These are phyloP conservation scores for Meles meles DNA, from an alignment of 2,113 vertebrate genomes.

Conservation along the genomic window DNA sequence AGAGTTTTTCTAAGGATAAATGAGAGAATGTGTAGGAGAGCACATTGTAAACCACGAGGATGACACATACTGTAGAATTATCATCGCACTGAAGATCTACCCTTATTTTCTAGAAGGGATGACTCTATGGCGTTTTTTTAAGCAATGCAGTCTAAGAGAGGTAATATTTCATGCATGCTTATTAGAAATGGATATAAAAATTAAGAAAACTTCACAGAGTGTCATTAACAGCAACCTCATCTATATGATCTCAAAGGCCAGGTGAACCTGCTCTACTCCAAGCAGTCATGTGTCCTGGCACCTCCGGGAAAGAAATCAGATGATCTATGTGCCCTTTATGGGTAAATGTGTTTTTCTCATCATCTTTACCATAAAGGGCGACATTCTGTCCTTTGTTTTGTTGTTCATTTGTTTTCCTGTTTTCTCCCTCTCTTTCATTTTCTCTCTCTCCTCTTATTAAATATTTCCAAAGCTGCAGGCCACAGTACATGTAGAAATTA, in stretches of 20 bases:
- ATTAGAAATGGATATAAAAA: neutral
- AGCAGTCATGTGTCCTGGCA: neutral
- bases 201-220: neutral
- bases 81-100: neutral
- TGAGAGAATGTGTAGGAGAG: neutral
- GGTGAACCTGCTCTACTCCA: neutral
- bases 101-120: neutral
- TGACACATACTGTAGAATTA: neutral
- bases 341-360: neutral
- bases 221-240: neutral
- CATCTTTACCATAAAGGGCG: neutral
- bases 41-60: neutral
- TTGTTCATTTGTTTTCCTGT: neutral
- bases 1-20: neutral
- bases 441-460: neutral
- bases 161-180: neutral
- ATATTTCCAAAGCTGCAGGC: neutral
- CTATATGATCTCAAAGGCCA: neutral
- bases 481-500: neutral
- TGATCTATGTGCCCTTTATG: neutral
- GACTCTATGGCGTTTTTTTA: neutral
- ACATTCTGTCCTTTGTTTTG: neutral
- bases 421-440: neutral
- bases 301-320: neutral
- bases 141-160: neutral